Conservation (phyloP, 2,888 invertebrate genomes). For the Anaspis maculata region DNA sequence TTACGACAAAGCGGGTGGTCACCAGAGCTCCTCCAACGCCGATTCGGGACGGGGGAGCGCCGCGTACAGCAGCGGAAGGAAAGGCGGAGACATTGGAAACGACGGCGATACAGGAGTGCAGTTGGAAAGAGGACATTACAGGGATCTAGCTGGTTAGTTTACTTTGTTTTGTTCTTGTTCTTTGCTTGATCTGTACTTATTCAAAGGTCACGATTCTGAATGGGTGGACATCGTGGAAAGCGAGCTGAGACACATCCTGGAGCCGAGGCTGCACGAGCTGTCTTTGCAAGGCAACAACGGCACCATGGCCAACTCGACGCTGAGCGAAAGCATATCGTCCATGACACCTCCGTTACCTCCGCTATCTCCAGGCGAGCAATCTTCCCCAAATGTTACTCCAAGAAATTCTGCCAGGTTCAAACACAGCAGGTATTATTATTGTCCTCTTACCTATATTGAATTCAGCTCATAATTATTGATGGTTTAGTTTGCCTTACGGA, state of each 20-base stretch:
- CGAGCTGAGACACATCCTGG: conserved; percentile 67
- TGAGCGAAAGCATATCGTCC: conserved; percentile 59
- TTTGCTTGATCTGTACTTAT: neutral
- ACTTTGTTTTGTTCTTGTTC: no score
- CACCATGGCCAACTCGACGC: conserved; percentile 57
- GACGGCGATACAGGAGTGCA: conserved; percentile 50
- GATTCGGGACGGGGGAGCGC: conserved; percentile 76
- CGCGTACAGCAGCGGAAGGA: conserved; percentile 65
- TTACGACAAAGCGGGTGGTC: conserved; percentile 67
- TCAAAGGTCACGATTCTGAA: conserved; percentile 56
- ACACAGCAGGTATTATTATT: conserved; percentile 40
- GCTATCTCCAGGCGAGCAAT: conserved; percentile 57
- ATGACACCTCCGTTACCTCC: conserved; percentile 74
- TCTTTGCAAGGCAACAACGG: conserved; percentile 45
- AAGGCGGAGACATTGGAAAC: conserved; percentile 43
- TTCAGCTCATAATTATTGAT: no score
- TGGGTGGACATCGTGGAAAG: conserved; percentile 78
- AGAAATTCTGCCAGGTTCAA: conserved; percentile 37
- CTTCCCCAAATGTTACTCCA: conserved; percentile 42
- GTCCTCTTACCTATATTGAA: no score
- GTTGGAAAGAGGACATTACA: conserved; percentile 22
- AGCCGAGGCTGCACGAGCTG: conserved; percentile 61
- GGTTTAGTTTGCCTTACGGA: conserved; percentile 56
- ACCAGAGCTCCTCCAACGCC: conserved; percentile 64
- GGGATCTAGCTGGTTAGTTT: conserved; percentile 23